These are phyloP conservation scores for Poicephalus gulielmi DNA, from an alignment of 2,113 vertebrate species.

Conservation along the genomic window DNA sequence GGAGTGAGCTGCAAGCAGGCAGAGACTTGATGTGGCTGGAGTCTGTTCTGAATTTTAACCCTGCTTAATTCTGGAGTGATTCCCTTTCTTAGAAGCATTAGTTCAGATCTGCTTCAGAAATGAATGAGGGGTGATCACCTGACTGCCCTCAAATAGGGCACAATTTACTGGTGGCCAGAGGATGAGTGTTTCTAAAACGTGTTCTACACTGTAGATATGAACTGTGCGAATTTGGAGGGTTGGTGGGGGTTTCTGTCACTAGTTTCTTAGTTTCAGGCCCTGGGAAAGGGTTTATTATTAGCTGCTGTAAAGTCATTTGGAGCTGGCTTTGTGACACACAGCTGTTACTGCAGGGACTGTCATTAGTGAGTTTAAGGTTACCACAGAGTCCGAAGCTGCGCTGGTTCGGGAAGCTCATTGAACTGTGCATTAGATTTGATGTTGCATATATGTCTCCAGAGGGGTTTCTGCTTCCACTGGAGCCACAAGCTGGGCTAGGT, in stretches of 20 bases:
- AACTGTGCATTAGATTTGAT: neutral
- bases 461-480: neutral
- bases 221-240: neutral
- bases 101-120: neutral
- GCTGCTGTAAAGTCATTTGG: constrained; percentile 15
- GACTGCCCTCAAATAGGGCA: neutral
- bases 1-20: neutral
- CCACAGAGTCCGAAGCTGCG: neutral
- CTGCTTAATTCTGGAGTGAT: neutral
- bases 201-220: neutral
- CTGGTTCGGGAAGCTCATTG: neutral
- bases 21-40: neutral
- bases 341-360: neutral
- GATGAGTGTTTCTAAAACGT: neutral
- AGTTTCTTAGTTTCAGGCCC: constrained; percentile 9
- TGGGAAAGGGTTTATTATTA: constrained; percentile 35
- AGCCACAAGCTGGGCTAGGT: neutral
- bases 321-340: constrained; percentile 30
- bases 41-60: constrained; percentile 10
- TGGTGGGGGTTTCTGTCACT: neutral
- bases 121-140: neutral
- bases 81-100: neutral
- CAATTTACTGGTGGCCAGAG: neutral
- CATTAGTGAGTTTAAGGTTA: constrained; percentile 46
- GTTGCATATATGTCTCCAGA: neutral